Percentiles rank a stretch among this genome's conserved stretches.
These are phyloP conservation scores for Crypturellus undulatus DNA, from an alignment of 2,113 vertebrate genomes.

Conservation along the genomic window DNA sequence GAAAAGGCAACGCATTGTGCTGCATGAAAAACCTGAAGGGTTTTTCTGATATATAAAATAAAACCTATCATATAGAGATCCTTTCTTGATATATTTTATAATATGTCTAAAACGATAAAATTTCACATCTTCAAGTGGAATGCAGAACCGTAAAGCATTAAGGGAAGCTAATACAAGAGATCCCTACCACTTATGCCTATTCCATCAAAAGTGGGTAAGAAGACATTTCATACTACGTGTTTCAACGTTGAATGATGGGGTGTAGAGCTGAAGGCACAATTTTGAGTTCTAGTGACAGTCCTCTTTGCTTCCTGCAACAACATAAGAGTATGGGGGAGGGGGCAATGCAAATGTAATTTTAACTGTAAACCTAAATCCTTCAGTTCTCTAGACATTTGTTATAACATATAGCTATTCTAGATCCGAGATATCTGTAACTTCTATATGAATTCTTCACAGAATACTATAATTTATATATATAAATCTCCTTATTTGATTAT, in stretches of 20 bases:
- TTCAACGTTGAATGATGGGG: background rate
- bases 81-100: background rate
- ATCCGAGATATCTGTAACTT: background rate
- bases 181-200: background rate
- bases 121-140: too few relatives aligned
- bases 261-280: background rate
- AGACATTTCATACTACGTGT: fast-evolving
- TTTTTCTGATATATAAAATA: background rate
- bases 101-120: background rate
- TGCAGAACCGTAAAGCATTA: background rate
- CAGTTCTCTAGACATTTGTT: background rate
- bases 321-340: background rate
- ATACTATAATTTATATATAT: background rate
- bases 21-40: background rate
- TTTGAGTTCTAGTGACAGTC: background rate
- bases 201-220: background rate
- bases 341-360: background rate
- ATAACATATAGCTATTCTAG: background rate
- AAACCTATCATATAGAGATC: background rate
- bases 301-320: background rate
- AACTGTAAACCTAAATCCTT: background rate
- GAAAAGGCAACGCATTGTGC: background rate
- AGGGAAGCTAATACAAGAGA: background rate
- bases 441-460: background rate
- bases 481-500: background rate